These are phyloP conservation scores for Synanceia verrucosa DNA, from an alignment of 2,797 vertebrate species.

Conservation along the genomic window DNA sequence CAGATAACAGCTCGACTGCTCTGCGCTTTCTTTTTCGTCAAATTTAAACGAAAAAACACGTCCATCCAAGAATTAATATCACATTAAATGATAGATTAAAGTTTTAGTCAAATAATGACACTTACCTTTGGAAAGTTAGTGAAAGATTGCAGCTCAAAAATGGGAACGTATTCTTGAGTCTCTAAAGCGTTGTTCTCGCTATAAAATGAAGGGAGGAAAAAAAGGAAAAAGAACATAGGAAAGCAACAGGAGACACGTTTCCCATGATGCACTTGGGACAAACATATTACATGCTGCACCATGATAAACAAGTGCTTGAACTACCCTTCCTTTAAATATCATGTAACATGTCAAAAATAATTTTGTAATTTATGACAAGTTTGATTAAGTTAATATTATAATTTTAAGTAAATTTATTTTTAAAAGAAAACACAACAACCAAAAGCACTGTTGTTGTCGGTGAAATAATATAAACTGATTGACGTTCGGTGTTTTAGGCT, in stretches of 20 bases:
- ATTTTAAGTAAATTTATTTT: not conserved
- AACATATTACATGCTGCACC: constrained; percentile 61
- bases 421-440: not conserved
- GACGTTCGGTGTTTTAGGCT: not conserved
- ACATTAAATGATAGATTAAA: constrained; percentile 41
- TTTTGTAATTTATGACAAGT: not conserved
- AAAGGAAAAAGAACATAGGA: constrained; percentile 75
- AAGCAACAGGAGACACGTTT: constrained; percentile 74
- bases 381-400: not conserved
- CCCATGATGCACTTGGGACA: constrained; percentile 79
- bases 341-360: constrained; percentile 14
- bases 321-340: not conserved
- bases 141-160: constrained; percentile 54
- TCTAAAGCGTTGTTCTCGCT: constrained; percentile 80
- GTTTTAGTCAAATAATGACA: constrained; percentile 48
- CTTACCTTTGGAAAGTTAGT: constrained; percentile 69
- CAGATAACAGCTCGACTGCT: constrained; percentile 69
- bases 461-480: not conserved
- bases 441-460: not conserved
- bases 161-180: constrained; percentile 64
- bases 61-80: constrained; percentile 27
- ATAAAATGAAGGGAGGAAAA: constrained; percentile 76
- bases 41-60: constrained; percentile 66
- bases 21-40: constrained; percentile 57
- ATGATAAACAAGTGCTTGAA: constrained; percentile 22